Percentiles rank a stretch among this genome's conserved stretches.
phyloP scores from a whole-genome alignment of 2,888 invertebrate genomes.

The Pristionchus maxplancki region DNA sequence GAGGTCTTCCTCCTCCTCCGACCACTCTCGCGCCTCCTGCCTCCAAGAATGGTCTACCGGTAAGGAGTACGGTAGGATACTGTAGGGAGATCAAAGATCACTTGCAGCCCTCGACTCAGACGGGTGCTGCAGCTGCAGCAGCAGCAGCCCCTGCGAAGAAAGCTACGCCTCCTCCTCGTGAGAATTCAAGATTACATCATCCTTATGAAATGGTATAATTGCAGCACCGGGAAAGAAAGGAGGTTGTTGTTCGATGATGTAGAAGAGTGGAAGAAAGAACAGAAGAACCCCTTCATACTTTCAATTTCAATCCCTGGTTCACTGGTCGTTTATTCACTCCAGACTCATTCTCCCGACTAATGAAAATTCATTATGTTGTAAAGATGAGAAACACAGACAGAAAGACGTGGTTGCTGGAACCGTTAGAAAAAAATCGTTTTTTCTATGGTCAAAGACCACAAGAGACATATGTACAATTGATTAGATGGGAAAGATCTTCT shows the following conservation, averaged over 20 bases:
- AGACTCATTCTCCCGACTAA: background rate
- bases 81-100: background rate
- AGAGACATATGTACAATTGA: too few species aligned
- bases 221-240: background rate
- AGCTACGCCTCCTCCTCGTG: background rate
- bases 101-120: background rate
- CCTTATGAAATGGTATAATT: background rate
- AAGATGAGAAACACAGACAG: background rate
- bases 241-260: background rate
- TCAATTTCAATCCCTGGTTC: conserved; percentile 15
- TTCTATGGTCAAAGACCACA: too few species aligned
- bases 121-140: background rate
- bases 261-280: background rate
- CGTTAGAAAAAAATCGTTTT: too few species aligned
- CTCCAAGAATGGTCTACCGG: background rate
- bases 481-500: too few species aligned
- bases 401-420: too few species aligned
- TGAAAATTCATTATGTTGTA: background rate
- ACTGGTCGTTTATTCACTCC: background rate
- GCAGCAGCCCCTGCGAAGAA: background rate
- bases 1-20: background rate
- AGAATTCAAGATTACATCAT: background rate
- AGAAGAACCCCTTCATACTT: background rate
- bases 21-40: background rate
- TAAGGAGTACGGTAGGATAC: background rate